A percentile compares a stretch with the other conserved stretches of the same genome.
Conservation (phyloP, 2,113 vertebrate genomes). For the Aspidoscelis tigris region DNA sequence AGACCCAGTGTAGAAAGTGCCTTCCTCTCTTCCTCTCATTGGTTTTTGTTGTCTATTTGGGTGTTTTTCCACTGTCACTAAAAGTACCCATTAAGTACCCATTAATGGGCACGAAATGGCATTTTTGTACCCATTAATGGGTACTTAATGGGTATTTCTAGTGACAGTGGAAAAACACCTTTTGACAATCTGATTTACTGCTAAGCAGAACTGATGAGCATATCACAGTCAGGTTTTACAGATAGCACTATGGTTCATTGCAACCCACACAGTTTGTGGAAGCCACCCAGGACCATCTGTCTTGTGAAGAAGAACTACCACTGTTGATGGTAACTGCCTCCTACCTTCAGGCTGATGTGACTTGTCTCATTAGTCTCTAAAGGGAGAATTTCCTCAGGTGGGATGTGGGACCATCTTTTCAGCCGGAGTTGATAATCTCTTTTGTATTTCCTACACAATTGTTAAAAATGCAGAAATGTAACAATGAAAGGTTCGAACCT, state of each 20-base stretch:
- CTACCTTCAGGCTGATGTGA: slow-evolving; percentile 89
- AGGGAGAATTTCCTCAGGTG: slow-evolving; percentile 83
- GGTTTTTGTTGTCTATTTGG: too few species aligned
- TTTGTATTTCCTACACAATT: slow-evolving; percentile 84
- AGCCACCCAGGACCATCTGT: rapidly evolving
- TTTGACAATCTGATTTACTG: neutral
- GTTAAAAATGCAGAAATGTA: neutral
- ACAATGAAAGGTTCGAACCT: neutral
- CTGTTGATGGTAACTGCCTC: neutral
- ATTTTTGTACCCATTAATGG: too few species aligned
- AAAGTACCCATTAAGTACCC: too few species aligned
- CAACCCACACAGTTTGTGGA: neutral
- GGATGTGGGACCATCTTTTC: slow-evolving; percentile 94
- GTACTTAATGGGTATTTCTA: too few species aligned
- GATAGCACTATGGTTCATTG: neutral
- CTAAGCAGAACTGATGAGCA: neutral
- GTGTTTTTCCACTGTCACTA: too few species aligned
- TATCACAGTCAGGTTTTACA: neutral
- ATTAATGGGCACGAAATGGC: too few species aligned
- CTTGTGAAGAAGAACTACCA: slow-evolving; percentile 21
- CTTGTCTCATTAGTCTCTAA: slow-evolving; percentile 86
- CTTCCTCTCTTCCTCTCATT: too few species aligned
- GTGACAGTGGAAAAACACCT: too few species aligned
- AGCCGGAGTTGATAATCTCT: slow-evolving; percentile 81
- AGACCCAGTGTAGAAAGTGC: too few species aligned